Evolutionary conservation across 2,113 vertebrate genomes (phyloP), one percentile per base, ranked within the genome.

Genomic region (Edolisoma coerulescens): DNA sequence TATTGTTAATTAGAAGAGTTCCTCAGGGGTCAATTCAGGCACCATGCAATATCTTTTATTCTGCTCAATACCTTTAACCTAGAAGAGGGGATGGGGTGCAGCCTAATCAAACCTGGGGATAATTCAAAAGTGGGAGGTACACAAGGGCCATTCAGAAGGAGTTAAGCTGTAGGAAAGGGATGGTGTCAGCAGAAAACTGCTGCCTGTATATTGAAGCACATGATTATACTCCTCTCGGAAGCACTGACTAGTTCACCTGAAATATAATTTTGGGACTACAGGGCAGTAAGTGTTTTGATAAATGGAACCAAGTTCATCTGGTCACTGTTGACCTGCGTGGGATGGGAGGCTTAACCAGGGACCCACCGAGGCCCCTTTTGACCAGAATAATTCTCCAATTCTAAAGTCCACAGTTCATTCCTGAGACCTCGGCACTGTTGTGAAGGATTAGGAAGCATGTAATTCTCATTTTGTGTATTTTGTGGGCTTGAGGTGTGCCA

Each of bases 341-440:
- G 87, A 7, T 8, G 37, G 28, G 4, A 84, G 27, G 26, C 11
- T 89, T 23, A 35, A 30, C 4, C 47, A 69, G 2, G 5, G 6
- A n/a, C 7, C 2, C 35, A 28, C 15, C 1, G 1, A 63, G 6
- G 4, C 2, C 10, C 23, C 5, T 91, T 65, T 24, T 61, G 64
- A 65, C 5, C 16, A 78, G 30, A 91, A 80, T 13, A 77, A 11
- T 50, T 87, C 28, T 50, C 28, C 2, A 5, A 1, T 52, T 84
- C 30, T 71, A 14, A 54, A 56, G 41, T 39, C 4, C 24, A 57
- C 15, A 22, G 19, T 11, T 45, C 4, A n/a, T 63, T 84, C 2
- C 2, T 67, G 41, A 79, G 27, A 67, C 16, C 8, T 63, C 9
- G 8, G 9, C 4, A n/a, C 10, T 64, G 13, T 11, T 76, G 15